Evolutionary conservation across 2,797 vertebrate species (phyloP).

Genomic region (Onychomys torridus): DNA sequence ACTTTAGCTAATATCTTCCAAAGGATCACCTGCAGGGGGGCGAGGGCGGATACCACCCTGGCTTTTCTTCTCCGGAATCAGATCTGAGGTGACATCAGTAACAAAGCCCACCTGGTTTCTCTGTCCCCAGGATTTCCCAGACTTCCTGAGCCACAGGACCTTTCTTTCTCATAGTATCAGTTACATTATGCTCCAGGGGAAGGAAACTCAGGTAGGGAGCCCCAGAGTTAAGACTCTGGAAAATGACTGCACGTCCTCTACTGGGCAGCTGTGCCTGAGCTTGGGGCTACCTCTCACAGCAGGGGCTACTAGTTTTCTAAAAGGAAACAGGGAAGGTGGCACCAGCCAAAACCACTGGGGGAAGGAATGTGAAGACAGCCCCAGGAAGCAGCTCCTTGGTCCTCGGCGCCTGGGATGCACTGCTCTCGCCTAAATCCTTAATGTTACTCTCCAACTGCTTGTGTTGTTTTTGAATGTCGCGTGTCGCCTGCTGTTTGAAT

Average conservation of each 20-base stretch:
- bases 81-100: background rate
- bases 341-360: background rate
- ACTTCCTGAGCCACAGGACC: background rate
- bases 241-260: background rate
- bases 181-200: background rate
- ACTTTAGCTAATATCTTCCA: background rate
- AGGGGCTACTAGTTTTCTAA: background rate
- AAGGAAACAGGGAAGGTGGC: background rate
- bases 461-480: background rate
- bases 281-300: background rate
- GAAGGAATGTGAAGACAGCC: background rate
- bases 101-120: background rate
- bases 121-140: background rate
- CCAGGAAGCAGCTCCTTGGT: background rate
- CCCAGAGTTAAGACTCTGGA: background rate
- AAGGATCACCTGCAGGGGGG: background rate
- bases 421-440: background rate
- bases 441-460: background rate
- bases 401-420: background rate
- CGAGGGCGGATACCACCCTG: background rate
- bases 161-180: background rate
- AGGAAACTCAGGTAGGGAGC: background rate
- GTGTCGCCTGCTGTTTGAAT: background rate
- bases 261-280: background rate
- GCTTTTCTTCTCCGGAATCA: background rate